Evolutionary conservation across 2,797 vertebrate genomes (phyloP).

Genomic region (Acridotheres tristis): DNA sequence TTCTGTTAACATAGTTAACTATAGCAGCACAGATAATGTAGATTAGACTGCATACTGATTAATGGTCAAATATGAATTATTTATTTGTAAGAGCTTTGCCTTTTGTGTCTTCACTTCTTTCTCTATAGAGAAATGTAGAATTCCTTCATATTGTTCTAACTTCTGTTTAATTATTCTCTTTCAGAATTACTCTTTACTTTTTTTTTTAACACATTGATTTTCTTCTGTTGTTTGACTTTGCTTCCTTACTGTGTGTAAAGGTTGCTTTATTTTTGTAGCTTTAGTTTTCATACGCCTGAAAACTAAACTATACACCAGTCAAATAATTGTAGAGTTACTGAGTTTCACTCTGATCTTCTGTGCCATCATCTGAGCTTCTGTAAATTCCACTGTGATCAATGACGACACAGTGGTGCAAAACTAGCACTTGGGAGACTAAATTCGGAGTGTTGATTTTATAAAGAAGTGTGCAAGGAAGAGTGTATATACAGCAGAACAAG

Average conservation of each 20-base stretch:
- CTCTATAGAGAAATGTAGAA: not conserved
- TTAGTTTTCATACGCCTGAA: not conserved
- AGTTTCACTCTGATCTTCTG: not conserved
- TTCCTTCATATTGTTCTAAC: not conserved
- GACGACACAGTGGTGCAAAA: not conserved
- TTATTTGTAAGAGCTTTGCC: not conserved
- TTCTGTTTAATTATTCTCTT: not conserved
- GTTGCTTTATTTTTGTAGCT: not conserved
- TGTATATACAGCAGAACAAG: not conserved
- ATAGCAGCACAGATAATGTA: not conserved
- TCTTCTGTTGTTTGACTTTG: not conserved
- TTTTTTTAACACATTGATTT: not conserved
- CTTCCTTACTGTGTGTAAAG: not conserved
- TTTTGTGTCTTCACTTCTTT: not conserved
- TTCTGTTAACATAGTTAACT: not conserved
- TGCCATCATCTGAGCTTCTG: not conserved
- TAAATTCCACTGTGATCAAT: not conserved
- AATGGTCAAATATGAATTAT: conserved; percentile 2
- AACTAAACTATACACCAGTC: not conserved
- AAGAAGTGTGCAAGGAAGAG: not conserved
- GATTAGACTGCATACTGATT: not conserved
- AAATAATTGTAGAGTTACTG: not conserved
- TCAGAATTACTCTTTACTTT: not conserved
- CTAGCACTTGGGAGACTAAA: not conserved
- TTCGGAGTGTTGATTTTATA: not conserved